phyloP scores from a whole-genome alignment of 2,888 invertebrate genomes.

The Hermaeophaga mercurialis region DNA sequence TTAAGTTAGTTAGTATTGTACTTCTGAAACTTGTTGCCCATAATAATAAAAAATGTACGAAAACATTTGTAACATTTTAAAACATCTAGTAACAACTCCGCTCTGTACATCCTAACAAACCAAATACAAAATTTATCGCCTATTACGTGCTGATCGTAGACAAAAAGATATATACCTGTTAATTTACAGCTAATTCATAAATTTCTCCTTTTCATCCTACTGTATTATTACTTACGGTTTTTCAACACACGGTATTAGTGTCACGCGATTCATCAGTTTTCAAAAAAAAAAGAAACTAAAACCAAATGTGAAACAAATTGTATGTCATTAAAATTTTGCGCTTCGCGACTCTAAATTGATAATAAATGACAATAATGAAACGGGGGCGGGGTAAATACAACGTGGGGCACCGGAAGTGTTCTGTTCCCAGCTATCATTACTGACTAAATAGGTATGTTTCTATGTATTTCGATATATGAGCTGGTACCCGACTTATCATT shows the following conservation, averaged over 20 bases:
- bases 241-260: conserved; percentile 34
- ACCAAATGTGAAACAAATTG: conserved; percentile 55
- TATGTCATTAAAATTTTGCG: conserved; percentile 58
- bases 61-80: too few relatives aligned
- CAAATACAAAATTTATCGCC: conserved; percentile 2
- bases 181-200: conserved; percentile 47
- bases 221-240: conserved; percentile 34
- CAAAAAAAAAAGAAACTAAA: conserved; percentile 38
- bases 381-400: conserved; percentile 53
- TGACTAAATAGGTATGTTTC: conserved; percentile 39
- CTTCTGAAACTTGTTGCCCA: too few relatives aligned
- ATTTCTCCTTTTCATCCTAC: conserved; percentile 40
- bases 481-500: conserved; percentile 27
- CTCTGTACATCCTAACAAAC: too few relatives aligned
- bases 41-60: too few relatives aligned
- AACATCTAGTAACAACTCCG: too few relatives aligned
- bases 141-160: background rate
- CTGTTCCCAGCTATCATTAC: conserved; percentile 47
- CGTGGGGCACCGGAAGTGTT: conserved; percentile 53
- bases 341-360: conserved; percentile 56
- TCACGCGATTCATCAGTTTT: conserved; percentile 45
- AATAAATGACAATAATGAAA: conserved; percentile 59
- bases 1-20: too few relatives aligned
- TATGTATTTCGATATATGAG: conserved; percentile 45
- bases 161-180: conserved; percentile 23